Conservation (phyloP, 2,888 invertebrate genomes). For the Scaeva pyrastri region DNA sequence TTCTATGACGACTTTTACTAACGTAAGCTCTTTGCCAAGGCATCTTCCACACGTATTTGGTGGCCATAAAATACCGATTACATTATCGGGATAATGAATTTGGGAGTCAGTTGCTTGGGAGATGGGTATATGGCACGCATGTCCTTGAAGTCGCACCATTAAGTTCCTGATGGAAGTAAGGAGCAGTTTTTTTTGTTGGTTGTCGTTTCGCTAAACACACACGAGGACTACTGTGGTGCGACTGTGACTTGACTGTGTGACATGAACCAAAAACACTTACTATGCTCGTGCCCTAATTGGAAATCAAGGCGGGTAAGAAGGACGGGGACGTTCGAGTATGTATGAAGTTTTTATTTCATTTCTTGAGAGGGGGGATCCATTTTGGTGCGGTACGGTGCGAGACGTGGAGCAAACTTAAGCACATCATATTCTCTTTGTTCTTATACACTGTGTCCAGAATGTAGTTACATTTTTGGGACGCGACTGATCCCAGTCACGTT, state of each 20-base stretch:
- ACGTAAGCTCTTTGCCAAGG: constrained; percentile 52
- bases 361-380: constrained; percentile 50
- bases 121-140: constrained; percentile 47
- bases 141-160: constrained; percentile 68
- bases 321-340: background rate
- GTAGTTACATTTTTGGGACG: constrained; percentile 35
- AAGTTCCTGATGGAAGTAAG: constrained; percentile 34
- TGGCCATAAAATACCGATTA: constrained; percentile 75
- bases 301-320: constrained; percentile 50
- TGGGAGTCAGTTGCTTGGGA: constrained; percentile 50
- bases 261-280: constrained; percentile 52
- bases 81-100: constrained; percentile 75
- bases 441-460: constrained; percentile 28
- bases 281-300: constrained; percentile 67
- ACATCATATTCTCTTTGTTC: constrained; percentile 17
- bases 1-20: constrained; percentile 36
- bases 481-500: constrained; percentile 72
- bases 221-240: background rate
- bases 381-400: constrained; percentile 18
- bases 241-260: constrained; percentile 13
- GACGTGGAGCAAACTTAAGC: background rate
- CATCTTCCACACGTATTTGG: constrained; percentile 71
- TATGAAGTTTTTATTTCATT: constrained; percentile 48
- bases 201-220: background rate
- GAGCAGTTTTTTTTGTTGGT: constrained; percentile 11